Base-by-base conservation (phyloP, 2,888 invertebrate species). In the Clunio marinus region DNA sequence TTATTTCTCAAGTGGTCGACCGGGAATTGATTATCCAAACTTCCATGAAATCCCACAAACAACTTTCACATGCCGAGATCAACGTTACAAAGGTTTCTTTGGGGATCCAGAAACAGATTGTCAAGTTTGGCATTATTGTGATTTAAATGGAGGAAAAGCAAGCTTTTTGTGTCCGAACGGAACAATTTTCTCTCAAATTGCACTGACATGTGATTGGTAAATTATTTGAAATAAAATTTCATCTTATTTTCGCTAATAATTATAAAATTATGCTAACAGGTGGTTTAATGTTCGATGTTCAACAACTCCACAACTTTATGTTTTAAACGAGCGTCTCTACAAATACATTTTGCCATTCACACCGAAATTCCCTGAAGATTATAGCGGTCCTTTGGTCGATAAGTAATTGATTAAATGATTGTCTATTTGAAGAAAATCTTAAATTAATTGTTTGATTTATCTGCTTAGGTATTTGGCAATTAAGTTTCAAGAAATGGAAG, bases 41-140 rank as follows among this genome's bases (percentile, higher is more conserved):
- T 83, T 89, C 63, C 83, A 86, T 0, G 82, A 81, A 28, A 92
- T 93, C 70, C 93, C 93, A 0, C 81, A 82, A 70, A 93, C 93
- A 0, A 82, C 80, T 71, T 93, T 93, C 76, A 85, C 85, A 74
- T 93, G 93, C 78, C 89, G 89, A 73, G 85, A 88, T 70, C 93
- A 93, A 75, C 82, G 93, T 24, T 93, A 93, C 77, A 93, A 93
- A 74, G 93, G 93, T 70, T 93, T 93, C 80, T 93, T 93, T 74
- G 93, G 92, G 2, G 93, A 93, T 79, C 89, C 92, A 10, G 89
- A 89, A 73, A 91, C 93, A 4, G 84, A 87, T 73, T 93, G 93
- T 76, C 93, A 93, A 83, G 93, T 92, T 7, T 93, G 93, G 93
- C 93, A 93, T 77, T 93, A 93, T 77, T 93, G 93, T 75, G 93